Evolutionary conservation across 2,888 invertebrate genomes (phyloP), one percentile per base, ranked within the genome.

Genomic region (Rhyacophila evoluta): DNA sequence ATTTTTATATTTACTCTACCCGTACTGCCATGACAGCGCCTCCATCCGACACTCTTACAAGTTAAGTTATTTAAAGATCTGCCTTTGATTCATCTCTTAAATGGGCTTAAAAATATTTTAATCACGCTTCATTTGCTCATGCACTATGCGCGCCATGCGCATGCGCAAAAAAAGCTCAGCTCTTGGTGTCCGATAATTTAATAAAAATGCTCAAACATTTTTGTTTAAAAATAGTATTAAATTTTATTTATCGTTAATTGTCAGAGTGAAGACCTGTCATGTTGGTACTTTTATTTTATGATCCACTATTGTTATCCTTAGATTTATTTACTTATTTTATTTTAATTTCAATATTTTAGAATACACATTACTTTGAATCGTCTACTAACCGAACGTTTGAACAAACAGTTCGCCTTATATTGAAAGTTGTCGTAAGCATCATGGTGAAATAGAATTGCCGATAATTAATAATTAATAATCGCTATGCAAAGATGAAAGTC

Each of bases 321-420:
- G 15, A 29, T 69, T 69, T 29, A 55, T 81, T 75, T 68, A 74
- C 68, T 77, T 79, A 76, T 72, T 75, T 77, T 75, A 72, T 74
- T 77, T 79, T 79, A 82, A 79, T 70, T 72, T 78, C 55, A 74
- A 67, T 82, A 79, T 79, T 82, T 82, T 82, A 82, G 82, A 82
- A 82, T 81, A 79, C 75, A 81, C 81, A 81, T 81, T 82, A 81
- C 77, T 78, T 76, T 74, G 55, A 55, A 55, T 19, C 10, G 10
- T 55, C 55, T 33, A 19, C 55, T 55, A 55, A 55, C 55, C 25
- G 55, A 55, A 10, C 55, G 72, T 72, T 67, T 28, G 12, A 27
- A 19, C 25, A 73, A 36, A 73, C 67, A 41, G 41, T 75, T 36
- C 55, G 41, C 33, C 71, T 38, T 69, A 55, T 73, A 19, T 29